Base-by-base conservation (phyloP, 2,113 vertebrate genomes). In the Prolemur simus region DNA sequence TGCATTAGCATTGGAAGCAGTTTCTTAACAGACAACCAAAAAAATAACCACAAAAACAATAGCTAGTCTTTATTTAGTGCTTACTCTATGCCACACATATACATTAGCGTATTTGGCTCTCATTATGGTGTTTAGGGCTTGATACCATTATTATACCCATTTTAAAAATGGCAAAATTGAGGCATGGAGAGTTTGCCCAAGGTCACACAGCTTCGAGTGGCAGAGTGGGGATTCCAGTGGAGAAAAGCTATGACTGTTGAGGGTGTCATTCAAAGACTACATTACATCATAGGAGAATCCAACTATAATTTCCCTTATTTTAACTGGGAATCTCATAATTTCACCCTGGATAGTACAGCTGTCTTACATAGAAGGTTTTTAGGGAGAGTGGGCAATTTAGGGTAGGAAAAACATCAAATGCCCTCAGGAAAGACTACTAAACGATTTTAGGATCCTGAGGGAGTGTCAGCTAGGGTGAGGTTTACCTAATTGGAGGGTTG, bases 391-490 rank as follows among this genome's bases (percentile, higher is more conserved):
- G 84, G 68, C n/a, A 42, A 85, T 73, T 80, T 37, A 76, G 37
- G 29, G 69, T 29, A 18, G 86, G 60, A 64, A 82, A 88, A 96
- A 20, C 49, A 69, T 54, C 45, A 37, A 52, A 52, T 49, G 66
- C 87, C 92, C 78, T 87, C 45, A 17, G 91, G 87, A 52, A 73
- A 71, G 80, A 73, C 89, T 91, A 95, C 85, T 77, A 78, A 88
- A 87, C 81, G 91, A 37, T 68, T 95, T 91, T 66, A 94, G 52
- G 83, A 83, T 52, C 73, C 49, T 21, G 58, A 86, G 73, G 74
- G 89, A 58, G 66, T n/a, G 63, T 82, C 69, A 4, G 9, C 4
- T 11, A 56, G 66, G 63, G 42, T 54, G 66, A 69, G 71, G 73
- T 64, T 49, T n/a, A 17, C 37, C 63, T 29, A 52, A 27, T 49